Conservation (phyloP, 2,888 invertebrate species). For the Aricia artaxerxes region DNA sequence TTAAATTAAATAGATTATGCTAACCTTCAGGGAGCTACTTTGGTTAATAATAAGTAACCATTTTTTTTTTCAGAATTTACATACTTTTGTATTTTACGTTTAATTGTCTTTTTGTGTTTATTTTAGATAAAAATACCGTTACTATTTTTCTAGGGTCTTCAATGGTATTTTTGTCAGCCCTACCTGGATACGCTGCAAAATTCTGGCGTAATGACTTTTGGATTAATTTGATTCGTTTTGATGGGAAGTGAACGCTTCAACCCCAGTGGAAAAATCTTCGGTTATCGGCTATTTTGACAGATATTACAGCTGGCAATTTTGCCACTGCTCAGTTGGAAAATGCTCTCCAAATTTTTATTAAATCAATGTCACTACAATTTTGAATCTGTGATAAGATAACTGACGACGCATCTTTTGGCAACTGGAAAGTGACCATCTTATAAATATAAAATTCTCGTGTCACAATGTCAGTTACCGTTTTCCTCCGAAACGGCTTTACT, state of each 20-base stretch:
- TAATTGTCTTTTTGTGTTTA: too few species aligned
- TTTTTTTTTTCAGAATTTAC: too few species aligned
- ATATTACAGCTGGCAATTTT: background rate
- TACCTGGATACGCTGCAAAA: conserved; percentile 33
- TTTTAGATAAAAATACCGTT: background rate
- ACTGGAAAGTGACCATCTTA: too few species aligned
- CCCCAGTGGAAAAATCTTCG: background rate
- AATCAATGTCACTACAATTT: background rate
- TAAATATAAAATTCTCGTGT: too few species aligned
- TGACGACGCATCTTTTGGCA: background rate
- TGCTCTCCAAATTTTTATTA: background rate
- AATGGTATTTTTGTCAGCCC: background rate
- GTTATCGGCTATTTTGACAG: background rate
- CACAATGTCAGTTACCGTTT: too few species aligned
- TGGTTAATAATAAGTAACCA: too few species aligned
- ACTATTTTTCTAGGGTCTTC: background rate
- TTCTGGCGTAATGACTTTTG: conserved; percentile 40
- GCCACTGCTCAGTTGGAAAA: background rate
- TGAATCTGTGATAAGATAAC: background rate
- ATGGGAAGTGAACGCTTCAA: conserved; percentile 31
- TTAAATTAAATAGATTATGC: too few species aligned
- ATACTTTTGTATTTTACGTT: too few species aligned
- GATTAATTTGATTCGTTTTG: conserved; percentile 42
- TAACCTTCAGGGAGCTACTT: too few species aligned
- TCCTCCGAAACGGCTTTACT: too few species aligned